Evolutionary conservation across 2,888 invertebrate genomes (phyloP).

Genomic region (Spodoptera exigua): DNA sequence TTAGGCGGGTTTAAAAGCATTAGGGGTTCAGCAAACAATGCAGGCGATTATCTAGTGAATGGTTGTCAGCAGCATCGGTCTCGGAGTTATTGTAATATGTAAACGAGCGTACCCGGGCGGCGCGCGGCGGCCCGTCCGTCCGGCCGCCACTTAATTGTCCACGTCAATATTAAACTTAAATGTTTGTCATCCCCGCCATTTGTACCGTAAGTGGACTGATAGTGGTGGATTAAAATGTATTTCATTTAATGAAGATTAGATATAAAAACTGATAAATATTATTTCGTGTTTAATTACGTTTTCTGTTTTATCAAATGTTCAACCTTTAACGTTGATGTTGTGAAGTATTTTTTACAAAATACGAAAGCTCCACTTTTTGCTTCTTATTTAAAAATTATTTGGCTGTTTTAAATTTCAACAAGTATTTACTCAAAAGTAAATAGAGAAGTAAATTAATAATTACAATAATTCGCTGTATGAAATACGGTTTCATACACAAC

Average conservation of each 20-base stretch:
- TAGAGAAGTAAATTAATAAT: conserved; percentile 1
- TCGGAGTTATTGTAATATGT: conserved; percentile 79
- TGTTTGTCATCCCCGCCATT: conserved; percentile 50
- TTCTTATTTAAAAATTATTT: too few species aligned
- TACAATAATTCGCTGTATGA: not conserved
- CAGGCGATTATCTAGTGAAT: conserved; percentile 81
- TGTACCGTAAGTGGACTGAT: conserved; percentile 31
- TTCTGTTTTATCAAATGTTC: too few species aligned
- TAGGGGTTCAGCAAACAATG: conserved; percentile 80
- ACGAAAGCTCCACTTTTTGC: too few species aligned
- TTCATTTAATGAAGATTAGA: conserved; percentile 9
- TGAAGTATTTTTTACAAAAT: too few species aligned
- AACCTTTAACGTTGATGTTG: too few species aligned
- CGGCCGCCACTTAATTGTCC: conserved; percentile 72
- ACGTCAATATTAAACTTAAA: conserved; percentile 69
- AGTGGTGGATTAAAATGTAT: conserved; percentile 27
- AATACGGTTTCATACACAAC: conserved; percentile 11
- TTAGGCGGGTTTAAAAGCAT: conserved; percentile 81
- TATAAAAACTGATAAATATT: conserved; percentile 1
- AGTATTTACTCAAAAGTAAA: too few species aligned
- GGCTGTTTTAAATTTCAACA: too few species aligned
- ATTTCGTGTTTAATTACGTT: conserved; percentile 1
- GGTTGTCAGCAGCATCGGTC: conserved; percentile 78
- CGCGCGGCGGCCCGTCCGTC: conserved; percentile 58
- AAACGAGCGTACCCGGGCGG: conserved; percentile 66